Evolutionary conservation across 1,140 invertebrate genomes (phyloP).

Genomic region (Drosophila leontia): DNA sequence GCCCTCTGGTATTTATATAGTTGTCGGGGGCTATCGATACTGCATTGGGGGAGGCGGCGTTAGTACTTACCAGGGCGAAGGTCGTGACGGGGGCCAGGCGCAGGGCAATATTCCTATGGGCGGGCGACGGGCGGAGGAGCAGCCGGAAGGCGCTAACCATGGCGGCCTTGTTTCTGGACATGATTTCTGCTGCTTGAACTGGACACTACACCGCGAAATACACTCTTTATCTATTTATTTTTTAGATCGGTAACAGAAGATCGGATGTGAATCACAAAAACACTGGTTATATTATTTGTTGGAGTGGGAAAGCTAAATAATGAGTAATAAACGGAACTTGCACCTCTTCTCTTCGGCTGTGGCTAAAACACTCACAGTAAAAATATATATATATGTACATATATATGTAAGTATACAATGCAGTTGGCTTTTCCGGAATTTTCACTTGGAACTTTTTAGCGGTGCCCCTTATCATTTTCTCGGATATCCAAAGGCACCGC

Average conservation of each 20-base stretch:
- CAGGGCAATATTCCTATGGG: slow-evolving; percentile 44
- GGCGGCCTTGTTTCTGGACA: slow-evolving; percentile 69
- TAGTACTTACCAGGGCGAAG: slow-evolving; percentile 64
- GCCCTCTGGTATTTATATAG: slow-evolving; percentile 6
- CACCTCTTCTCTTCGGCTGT: not conserved
- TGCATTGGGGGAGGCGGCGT: slow-evolving; percentile 1
- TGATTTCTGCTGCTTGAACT: slow-evolving; percentile 39
- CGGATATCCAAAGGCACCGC: not conserved
- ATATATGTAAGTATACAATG: not conserved
- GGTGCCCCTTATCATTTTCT: slow-evolving; percentile 7
- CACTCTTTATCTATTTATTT: slow-evolving; percentile 1
- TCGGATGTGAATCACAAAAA: slow-evolving; percentile 43
- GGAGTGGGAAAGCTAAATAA: slow-evolving; percentile 11
- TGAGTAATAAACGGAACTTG: slow-evolving; percentile 10
- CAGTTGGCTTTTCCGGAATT: slow-evolving; percentile 14
- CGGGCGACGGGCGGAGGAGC: slow-evolving; percentile 59
- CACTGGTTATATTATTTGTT: slow-evolving; percentile 9
- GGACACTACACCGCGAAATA: slow-evolving; percentile 17
- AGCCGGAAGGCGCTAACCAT: slow-evolving; percentile 69
- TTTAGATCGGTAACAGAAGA: slow-evolving; percentile 7
- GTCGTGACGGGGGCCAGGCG: slow-evolving; percentile 64
- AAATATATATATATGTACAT: slow-evolving; percentile 2
- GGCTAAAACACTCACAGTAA: not conserved
- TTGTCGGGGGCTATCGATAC: not conserved
- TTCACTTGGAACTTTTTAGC: slow-evolving; percentile 5